Percentiles rank a stretch among this genome's conserved stretches.
Conservation (phyloP, 2,797 vertebrate species). For the Artibeus jamaicensis region DNA sequence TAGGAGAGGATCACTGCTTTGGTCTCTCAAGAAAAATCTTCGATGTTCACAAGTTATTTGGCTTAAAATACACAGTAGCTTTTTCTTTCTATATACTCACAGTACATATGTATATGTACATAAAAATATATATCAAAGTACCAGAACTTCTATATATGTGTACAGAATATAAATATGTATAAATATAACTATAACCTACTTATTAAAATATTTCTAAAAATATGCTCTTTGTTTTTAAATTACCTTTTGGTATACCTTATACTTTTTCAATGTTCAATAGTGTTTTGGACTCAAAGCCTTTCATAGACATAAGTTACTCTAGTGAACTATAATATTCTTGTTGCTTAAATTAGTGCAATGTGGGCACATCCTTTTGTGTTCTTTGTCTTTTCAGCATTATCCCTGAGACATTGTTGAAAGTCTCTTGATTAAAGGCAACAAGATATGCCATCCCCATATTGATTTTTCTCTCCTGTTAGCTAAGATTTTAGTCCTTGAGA, state of each 20-base stretch:
- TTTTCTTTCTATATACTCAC: background rate
- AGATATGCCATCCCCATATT: background rate
- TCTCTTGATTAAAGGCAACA: constrained; percentile 31
- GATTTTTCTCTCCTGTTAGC: background rate
- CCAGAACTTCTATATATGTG: background rate
- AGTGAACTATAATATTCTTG: background rate
- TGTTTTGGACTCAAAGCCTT: background rate
- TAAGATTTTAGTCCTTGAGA: background rate
- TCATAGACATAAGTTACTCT: background rate
- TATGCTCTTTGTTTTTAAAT: background rate
- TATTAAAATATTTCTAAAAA: background rate
- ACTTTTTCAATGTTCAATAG: background rate
- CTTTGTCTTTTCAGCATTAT: background rate
- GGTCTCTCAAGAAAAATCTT: background rate
- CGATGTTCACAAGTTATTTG: background rate
- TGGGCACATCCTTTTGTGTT: background rate
- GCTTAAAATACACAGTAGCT: background rate
- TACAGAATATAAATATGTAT: background rate
- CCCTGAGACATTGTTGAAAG: constrained; percentile 27
- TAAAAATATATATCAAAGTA: background rate
- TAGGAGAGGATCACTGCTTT: background rate
- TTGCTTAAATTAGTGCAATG: background rate
- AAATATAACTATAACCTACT: background rate
- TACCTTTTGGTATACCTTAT: background rate
- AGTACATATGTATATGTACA: background rate